A percentile compares a stretch with the other conserved stretches of the same genome.
Conservation (phyloP, 2,888 invertebrate species). For the Microctonus brassicae region DNA sequence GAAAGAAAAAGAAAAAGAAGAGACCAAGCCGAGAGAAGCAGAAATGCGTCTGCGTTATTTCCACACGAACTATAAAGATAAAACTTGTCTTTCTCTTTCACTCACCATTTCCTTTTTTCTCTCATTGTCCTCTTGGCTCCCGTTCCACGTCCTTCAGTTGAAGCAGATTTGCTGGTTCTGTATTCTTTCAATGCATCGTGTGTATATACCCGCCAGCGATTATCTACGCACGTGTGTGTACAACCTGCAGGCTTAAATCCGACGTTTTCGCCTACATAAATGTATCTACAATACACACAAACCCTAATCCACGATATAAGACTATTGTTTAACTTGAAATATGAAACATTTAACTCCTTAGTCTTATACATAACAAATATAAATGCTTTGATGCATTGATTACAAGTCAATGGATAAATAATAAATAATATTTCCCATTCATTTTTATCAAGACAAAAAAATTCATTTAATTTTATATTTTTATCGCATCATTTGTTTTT, state of each 20-base stretch:
- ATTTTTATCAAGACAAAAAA: no score
- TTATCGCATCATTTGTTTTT: no score
- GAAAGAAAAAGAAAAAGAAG: slow-evolving; percentile 13
- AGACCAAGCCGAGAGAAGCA: not conserved
- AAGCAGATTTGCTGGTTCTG: slow-evolving; percentile 5
- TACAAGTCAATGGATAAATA: no score
- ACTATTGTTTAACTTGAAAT: not conserved
- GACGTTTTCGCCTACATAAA: not conserved
- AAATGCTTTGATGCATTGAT: not conserved
- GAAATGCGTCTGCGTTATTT: slow-evolving; percentile 1
- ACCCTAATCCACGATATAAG: no score
- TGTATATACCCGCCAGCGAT: slow-evolving; percentile 19
- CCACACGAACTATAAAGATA: slow-evolving; percentile 2
- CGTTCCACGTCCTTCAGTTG: not conserved
- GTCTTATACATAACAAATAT: not conserved
- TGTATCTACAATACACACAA: no score
- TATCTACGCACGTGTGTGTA: slow-evolving; percentile 35
- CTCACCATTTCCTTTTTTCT: not conserved
- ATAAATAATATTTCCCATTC: no score
- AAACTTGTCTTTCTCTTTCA: not conserved
- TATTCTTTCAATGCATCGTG: slow-evolving; percentile 22
- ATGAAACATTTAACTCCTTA: not conserved
- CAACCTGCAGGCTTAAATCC: not conserved
- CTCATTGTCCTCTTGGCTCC: no score
- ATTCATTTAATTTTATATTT: no score